Base-by-base conservation (phyloP, 2,113 vertebrate genomes). In the Heptranchias perlo region DNA sequence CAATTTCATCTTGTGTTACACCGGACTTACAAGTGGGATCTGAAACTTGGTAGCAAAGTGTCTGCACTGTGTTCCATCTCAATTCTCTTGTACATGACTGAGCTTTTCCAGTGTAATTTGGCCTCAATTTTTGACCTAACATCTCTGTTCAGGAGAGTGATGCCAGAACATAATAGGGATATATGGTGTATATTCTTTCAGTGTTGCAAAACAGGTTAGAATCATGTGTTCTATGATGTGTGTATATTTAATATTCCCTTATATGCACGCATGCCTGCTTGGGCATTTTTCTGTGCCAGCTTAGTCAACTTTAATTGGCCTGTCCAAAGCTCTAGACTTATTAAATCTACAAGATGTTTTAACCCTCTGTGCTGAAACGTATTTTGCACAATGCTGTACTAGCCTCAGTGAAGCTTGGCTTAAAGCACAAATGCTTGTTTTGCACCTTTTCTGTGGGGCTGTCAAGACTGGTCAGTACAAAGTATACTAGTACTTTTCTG, bases 31-130 rank as follows among this genome's bases (percentile, higher is more conserved):
- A 28, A 91, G 52, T 28, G 58, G 89, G 89, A 62, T 92, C 25
- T 92, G 58, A 92, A 92, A 92, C 58, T 92, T 62, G 35, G n/a
- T 92, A 92, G 89, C 35, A 18, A 95, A 69, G 94, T 95, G 94
- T 69, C 94, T 95, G 65, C 94, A 95, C 94, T 95, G 94, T 95
- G 47, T 95, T 95, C 94, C 94, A 69, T 95, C 94, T 95, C 47
- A 69, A 95, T 95, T 95, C 44, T 94, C 10, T 39, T 67, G 23
- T 47, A 39, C 14, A 13, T 49, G 94, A 47, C 94, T 95, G 91
- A 64, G 94, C 64, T 47, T 95, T 95, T 69, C 28, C 94, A 95
- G 94, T 69, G 8, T 44, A 95, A 95, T 95, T 94, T 95, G 94
- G 62, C 94, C 47, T 49, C 64, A 95, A 52, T 31, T 69, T 95